Conservation (phyloP, 2,888 invertebrate species). For the Criorhina ranunculi region DNA sequence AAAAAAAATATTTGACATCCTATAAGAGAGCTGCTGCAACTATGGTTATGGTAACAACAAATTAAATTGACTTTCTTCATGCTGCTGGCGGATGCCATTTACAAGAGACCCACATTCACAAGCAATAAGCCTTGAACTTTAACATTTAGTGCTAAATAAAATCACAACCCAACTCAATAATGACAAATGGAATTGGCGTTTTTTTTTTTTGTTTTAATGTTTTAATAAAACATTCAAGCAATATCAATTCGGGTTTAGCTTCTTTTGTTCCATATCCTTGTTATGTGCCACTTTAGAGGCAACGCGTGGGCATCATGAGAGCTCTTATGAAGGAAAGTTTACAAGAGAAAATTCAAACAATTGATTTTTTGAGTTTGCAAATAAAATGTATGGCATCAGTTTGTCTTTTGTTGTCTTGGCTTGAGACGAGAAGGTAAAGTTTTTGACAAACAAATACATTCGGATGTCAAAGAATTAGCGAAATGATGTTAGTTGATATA, state of each 20-base stretch:
- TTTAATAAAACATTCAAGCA: background rate
- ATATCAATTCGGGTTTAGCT: constrained; percentile 2
- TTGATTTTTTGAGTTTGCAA: too few species aligned
- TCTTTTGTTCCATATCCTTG: background rate
- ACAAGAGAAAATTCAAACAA: too few species aligned
- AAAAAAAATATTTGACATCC: constrained; percentile 3
- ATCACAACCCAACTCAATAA: constrained; percentile 10
- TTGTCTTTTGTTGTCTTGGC: too few species aligned
- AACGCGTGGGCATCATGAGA: too few species aligned
- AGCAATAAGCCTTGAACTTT: constrained; percentile 43
- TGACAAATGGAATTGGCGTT: constrained; percentile 31
- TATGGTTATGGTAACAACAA: constrained; percentile 16
- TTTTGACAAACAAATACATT: too few species aligned
- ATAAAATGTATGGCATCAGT: too few species aligned
- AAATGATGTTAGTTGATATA: too few species aligned
- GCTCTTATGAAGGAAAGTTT: too few species aligned
- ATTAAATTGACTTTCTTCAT: background rate
- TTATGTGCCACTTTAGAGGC: background rate
- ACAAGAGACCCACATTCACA: constrained; percentile 9
- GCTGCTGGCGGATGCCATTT: background rate
- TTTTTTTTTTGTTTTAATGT: background rate
- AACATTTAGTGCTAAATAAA: constrained; percentile 2
- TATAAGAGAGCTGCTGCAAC: constrained; percentile 7
- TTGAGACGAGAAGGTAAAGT: too few species aligned
- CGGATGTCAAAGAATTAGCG: too few species aligned